Base-by-base conservation (phyloP, 2,113 vertebrate species). In the Pholis gunnellus region DNA sequence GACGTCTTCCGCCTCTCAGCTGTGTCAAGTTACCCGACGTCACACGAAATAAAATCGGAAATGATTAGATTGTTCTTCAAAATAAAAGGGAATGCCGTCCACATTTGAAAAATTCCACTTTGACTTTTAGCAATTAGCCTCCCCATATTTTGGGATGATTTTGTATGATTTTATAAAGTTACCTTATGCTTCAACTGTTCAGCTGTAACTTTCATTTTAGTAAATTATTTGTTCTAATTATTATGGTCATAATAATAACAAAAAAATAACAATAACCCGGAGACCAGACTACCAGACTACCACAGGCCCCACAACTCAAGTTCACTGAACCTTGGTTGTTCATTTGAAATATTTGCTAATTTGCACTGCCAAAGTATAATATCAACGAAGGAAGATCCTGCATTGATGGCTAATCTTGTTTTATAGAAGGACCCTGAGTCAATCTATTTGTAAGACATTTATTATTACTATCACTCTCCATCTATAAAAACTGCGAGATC, bases 1-100 rank as follows among this genome's bases (percentile, higher is more conserved):
- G 18, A 81, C 75, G 79, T 78, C 78, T 85, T 90, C 90, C 78
- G 71, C 75, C 72, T 79, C 59, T 38, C 27, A 0, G 59, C 52
- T 34, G 0, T 2, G 77, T 82, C 4, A 79, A 82, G 83, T 34
- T 1, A 57, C 1, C n/a, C 0, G 59, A 56, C 2, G 2, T 48
- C 3, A 48, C n/a, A 15, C 18, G 1, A 0, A 29, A 9, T 2
- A 20, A 6, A 6, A 0, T 0, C 40, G 65, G 64, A 78, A 67
- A 22, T 9, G 0, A 1, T 3, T 9, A 2, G 13, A 0, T 6
- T 4, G 6, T 14, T 20, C 22, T 72, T 84, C 71, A 79, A 63
- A 83, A 76, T 86, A 85, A 87, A 69, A 79, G 7, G 1, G 2
- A 9, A 7, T 10, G 5, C 22, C 10, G 5, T 20, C 5, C 9